Evolutionary conservation across 2,797 vertebrate genomes (phyloP), one percentile per base, ranked within the genome.

Genomic region (Sarcophilus harrisii): DNA sequence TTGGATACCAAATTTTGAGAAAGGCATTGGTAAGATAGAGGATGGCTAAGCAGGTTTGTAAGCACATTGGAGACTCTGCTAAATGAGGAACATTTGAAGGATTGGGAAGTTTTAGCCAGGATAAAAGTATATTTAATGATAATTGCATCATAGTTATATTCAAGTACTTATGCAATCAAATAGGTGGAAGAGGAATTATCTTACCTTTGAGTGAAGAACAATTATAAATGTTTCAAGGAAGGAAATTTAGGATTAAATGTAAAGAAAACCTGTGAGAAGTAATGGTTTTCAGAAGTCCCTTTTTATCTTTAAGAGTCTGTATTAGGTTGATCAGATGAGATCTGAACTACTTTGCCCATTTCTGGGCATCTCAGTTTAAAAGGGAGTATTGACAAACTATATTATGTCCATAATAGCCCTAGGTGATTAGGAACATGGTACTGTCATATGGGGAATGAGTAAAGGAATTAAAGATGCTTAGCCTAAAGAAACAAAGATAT

Each of bases 401-500:
- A 81, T 0, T 1, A 54, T 9, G 93, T 55, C 55, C 9, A 18
- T 73, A 96, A 32, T 27, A 95, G 5, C 90, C 5, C 32, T 91
- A 2, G 49, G 90, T 89, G 54, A 4, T 60, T 4, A 91, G 29
- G 29, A 18, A 0, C 0, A 60, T 12, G 87, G n/a, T 95, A 94
- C 18, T 1, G 73, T 49, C 30, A 55, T 5, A 38, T 90, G 90
- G 94, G 59, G 9, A 91, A 52, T 32, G 87, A 11, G 49, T 93
- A 45, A 93, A 94, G 11, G 13, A 92, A 94, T 0, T 95, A 27
- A 28, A 59, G 95, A 91, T 73, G 54, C 28, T 91, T 89, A 93
- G 11, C 0, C 59, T 91, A 32, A 94, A 95, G 73, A 92, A 52
- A 10, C 66, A 11, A 92, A 92, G 18, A 66, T 59, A 4, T 57